Base-by-base conservation (phyloP, 1,140 invertebrate genomes). In the Zelostemma sp. region DNA sequence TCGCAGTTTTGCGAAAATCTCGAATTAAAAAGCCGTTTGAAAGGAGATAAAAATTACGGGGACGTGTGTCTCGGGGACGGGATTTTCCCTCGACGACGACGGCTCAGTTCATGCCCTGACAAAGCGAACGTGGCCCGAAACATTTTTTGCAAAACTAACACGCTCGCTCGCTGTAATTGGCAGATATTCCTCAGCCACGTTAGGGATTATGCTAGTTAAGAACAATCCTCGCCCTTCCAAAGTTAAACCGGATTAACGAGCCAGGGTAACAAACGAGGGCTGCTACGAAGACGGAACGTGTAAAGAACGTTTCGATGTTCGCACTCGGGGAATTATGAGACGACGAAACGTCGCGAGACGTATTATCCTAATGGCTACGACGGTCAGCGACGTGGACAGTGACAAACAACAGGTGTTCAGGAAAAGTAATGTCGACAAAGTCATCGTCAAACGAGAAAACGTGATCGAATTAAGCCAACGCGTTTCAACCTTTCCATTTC, bases 141-240 rank as follows among this genome's bases (percentile, higher is more conserved):
- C 53, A 55, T 58, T 64, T 64, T 60, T 64, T 51, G 8, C 41
- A 55, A 57, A 60, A 15, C 14, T 57, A 49, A 69, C 54, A 51
- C 46, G 16, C 35, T 64, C 59, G 68, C 41, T 50, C n/a, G 14
- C 67, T 57, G 66, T 75, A 75, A 75, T 75, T 75, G 73, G 69
- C 50, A 38, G 56, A 66, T 62, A 63, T 75, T 68, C 69, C 67
- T 69, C 64, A 66, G 53, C 40, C 45, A 21, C n/a, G 33, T 21
- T n/a, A 21, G 45, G 67, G 73, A 71, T 75, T 75, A 73, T 68
- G 55, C 61, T 75, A 75, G 67, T 73, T 71, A 71, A 65, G 67
- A 73, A 65, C 64, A 60, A 58, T 68, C 63, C 59, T 55, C 46
- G 28, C 61, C 50, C 54, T 56, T 45, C 65, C 53, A 55, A 74